A percentile compares a stretch with the other conserved stretches of the same genome.
phyloP scores from a whole-genome alignment of 2,888 invertebrate species.

The Ochropleura leucogaster region DNA sequence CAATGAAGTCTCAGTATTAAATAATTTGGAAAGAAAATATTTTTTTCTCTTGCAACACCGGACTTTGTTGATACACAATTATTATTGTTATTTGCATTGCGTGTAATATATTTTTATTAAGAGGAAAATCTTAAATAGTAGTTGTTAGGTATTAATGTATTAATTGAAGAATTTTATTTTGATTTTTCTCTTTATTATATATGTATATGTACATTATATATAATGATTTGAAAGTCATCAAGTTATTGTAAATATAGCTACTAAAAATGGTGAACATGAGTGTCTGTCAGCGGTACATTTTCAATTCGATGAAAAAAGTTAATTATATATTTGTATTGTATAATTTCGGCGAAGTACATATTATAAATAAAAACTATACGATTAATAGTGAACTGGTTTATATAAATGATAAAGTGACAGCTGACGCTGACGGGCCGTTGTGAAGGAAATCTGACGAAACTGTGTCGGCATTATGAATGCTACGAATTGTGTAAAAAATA shows the following conservation, averaged over 20 bases:
- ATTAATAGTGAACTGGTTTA: conserved; percentile 80
- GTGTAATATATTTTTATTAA: conserved; percentile 90
- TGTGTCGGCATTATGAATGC: conserved; percentile 91
- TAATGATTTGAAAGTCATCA: conserved; percentile 87
- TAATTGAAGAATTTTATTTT: conserved; percentile 90
- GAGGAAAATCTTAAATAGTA: conserved; percentile 90
- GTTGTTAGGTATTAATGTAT: conserved; percentile 90
- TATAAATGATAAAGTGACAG: conserved; percentile 74
- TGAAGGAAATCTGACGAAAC: conserved; percentile 76
- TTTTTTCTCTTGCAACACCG: conserved; percentile 76
- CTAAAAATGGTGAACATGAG: conserved; percentile 78
- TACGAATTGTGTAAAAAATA: conserved; percentile 91
- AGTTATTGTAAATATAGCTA: conserved; percentile 89
- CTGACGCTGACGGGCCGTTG: conserved; percentile 81
- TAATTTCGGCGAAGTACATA: conserved; percentile 82
- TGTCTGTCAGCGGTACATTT: conserved; percentile 83
- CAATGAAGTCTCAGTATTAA: conserved; percentile 85
- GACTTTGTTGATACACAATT: conserved; percentile 81
- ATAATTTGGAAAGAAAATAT: conserved; percentile 64
- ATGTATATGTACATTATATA: conserved; percentile 89
- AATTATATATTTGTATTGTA: conserved; percentile 89
- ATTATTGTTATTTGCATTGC: conserved; percentile 87
- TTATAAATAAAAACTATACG: conserved; percentile 74
- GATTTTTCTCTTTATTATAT: conserved; percentile 89
- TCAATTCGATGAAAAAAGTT: conserved; percentile 77